Evolutionary conservation across 64 coral and sea anemone genomes (phyloP), one percentile per base, ranked within the genome.

Genomic region (Orbicella faveolata): DNA sequence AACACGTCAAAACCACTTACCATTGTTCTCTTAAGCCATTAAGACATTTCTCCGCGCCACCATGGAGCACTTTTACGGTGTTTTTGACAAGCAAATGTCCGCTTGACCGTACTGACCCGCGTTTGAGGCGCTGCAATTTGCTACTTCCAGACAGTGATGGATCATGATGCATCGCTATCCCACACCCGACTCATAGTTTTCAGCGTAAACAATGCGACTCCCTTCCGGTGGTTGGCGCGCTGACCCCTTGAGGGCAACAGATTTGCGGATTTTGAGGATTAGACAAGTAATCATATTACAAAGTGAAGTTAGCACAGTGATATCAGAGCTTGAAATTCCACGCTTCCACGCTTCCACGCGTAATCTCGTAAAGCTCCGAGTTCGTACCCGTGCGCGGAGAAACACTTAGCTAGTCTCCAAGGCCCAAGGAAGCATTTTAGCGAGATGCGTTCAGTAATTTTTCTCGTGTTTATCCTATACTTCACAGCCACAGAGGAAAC

Each of bases 241-340:
- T 85, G 82, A 85, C 82, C 82, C 65, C 82, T 72, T 23, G 82
- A 85, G 82, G 82, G 82, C 82, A 85, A 85, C 82, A 85, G 82
- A 85, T 85, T 85, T 85, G 39, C 37, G 82, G 82, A 85, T 85
- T 85, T 70, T 72, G 82, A 13, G 82, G 82, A 85, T 85, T 85
- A 85, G 39, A 52, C 21, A 18, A 16, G 82, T 85, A 85, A 85
- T 85, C 82, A 85, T 85, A 85, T 85, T 85, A 85, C 82, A 85
- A 85, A 85, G 82, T 85, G 82, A 36, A 70, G 65, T 30, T 85
- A 63, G 41, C 25, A 33, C 62, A 69, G 44, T n/a, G 30, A 37
- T 23, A 85, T 20, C 61, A 52, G 82, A 21, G 65, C 82, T 14
- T 72, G 23, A 72, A 85, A 85, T 72, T 44, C 64, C 36, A 51